phyloP scores from a whole-genome alignment of 2,113 vertebrate genomes.

The Mirounga angustirostris region DNA sequence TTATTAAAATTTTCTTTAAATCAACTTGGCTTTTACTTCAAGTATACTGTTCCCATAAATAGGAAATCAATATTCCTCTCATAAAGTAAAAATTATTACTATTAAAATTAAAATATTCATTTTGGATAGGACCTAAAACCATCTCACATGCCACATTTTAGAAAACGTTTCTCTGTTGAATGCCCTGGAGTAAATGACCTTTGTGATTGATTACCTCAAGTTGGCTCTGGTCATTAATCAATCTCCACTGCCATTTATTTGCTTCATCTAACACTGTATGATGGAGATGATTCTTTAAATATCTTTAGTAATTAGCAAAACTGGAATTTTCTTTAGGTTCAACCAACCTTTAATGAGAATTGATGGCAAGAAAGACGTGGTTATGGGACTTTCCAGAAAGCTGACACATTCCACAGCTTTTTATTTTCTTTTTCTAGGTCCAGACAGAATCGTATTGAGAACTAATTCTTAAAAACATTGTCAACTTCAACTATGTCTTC shows the following conservation, averaged over 20 bases:
- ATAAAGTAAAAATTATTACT: neutral
- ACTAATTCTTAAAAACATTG: neutral
- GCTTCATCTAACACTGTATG: slow-evolving; percentile 64
- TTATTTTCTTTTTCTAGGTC: neutral
- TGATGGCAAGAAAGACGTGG: neutral
- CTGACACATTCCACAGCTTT: neutral
- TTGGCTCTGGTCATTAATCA: slow-evolving; percentile 64
- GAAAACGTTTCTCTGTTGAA: neutral
- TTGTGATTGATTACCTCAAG: slow-evolving; percentile 53
- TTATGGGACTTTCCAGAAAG: neutral
- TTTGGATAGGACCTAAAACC: neutral
- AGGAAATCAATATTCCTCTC: neutral
- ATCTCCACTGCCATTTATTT: slow-evolving; percentile 60
- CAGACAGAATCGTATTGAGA: slow-evolving; percentile 42
- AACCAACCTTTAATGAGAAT: slow-evolving; percentile 52
- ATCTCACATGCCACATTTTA: neutral
- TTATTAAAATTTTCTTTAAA: neutral
- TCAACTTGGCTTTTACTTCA: slow-evolving; percentile 5
- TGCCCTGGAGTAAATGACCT: neutral
- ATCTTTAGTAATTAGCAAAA: slow-evolving; percentile 67
- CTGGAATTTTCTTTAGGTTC: slow-evolving; percentile 56
- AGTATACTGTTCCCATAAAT: neutral
- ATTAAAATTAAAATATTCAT: neutral
- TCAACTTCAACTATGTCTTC: neutral
- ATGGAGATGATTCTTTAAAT: slow-evolving; percentile 58